A percentile compares a stretch with the other conserved stretches of the same genome.
phyloP scores from a whole-genome alignment of 2,888 invertebrate species.

The Thecophora atra region DNA sequence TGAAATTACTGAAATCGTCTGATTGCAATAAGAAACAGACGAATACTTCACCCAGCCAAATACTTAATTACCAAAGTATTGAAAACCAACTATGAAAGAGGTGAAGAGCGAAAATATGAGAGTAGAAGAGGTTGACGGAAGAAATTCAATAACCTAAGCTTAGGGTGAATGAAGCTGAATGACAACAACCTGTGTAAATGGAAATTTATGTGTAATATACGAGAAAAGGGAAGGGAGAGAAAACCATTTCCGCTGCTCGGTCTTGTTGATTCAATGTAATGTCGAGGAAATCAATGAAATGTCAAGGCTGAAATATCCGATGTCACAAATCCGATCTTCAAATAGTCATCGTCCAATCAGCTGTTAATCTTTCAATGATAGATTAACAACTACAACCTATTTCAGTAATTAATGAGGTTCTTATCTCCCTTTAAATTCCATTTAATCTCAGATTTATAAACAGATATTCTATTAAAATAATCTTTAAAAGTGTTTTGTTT shows the following conservation, averaged over 20 bases:
- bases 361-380: neutral
- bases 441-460: no score
- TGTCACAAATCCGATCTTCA: neutral
- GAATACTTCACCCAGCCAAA: no score
- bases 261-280: neutral
- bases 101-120: neutral
- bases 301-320: neutral
- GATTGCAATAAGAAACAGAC: no score
- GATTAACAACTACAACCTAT: neutral
- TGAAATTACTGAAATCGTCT: no score
- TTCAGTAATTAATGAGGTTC: conserved; percentile 1
- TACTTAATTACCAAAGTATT: no score
- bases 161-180: neutral
- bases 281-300: neutral
- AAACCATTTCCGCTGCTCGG: neutral
- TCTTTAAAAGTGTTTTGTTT: no score
- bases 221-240: neutral
- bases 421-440: no score
- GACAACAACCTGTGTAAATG: neutral
- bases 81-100: no score
- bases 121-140: neutral
- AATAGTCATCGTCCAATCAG: neutral
- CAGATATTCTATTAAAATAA: no score
- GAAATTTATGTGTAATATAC: neutral
- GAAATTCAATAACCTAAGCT: neutral